These are phyloP conservation scores for Dicranocentrus wangi DNA, from an alignment of 2,888 invertebrate genomes.

Conservation along the genomic window DNA sequence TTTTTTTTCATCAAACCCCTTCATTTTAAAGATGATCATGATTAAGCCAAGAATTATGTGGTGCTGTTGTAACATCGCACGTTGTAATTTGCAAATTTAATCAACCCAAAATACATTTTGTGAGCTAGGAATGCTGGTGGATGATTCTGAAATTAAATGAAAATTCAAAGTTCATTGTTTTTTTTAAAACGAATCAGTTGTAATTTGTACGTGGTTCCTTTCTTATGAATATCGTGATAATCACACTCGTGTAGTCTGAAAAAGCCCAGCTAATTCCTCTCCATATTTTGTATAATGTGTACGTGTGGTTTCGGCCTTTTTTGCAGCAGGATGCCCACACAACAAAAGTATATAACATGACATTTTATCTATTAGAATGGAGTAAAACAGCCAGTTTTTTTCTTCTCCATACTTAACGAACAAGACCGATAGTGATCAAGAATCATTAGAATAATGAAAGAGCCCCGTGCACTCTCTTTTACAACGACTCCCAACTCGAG, in stretches of 20 bases:
- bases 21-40: slow-evolving; percentile 10
- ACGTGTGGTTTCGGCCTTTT: too few species aligned
- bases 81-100: slow-evolving; percentile 51
- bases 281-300: too few species aligned
- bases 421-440: slow-evolving; percentile 45
- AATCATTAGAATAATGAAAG: slow-evolving; percentile 37
- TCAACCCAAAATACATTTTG: too few species aligned
- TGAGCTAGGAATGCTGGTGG: too few species aligned
- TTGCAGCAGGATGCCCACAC: too few species aligned
- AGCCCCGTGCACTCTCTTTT: background rate
- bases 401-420: slow-evolving; percentile 39
- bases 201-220: too few species aligned
- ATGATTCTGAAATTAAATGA: too few species aligned
- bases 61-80: background rate
- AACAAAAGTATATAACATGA: slow-evolving; percentile 12
- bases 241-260: too few species aligned
- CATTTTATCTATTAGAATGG: background rate
- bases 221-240: too few species aligned
- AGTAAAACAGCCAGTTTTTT: slow-evolving; percentile 6
- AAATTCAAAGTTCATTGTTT: slow-evolving; percentile 48
- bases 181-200: too few species aligned
- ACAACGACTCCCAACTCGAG: too few species aligned
- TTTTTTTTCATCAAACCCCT: background rate
- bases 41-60: slow-evolving; percentile 45
- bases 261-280: too few species aligned